Percentiles rank a stretch among this genome's conserved stretches.
Evolutionary conservation across 2,113 vertebrate genomes (phyloP).

Genomic region (Heterocephalus glaber): DNA sequence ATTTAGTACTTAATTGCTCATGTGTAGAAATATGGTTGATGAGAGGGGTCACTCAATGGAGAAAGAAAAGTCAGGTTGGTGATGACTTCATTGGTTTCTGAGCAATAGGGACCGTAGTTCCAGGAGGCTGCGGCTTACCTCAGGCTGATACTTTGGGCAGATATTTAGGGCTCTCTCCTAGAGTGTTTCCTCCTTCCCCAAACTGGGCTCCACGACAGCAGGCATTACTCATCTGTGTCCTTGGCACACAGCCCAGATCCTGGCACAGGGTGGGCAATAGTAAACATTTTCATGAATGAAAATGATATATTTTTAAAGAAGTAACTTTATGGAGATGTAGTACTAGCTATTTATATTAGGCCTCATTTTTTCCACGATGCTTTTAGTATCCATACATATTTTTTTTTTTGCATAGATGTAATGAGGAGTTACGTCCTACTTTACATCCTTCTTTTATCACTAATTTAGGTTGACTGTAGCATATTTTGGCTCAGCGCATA

Average conservation of each 20-base stretch:
- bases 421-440: not conserved
- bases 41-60: not conserved
- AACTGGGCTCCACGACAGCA: not conserved
- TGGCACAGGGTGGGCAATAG: not conserved
- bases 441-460: not conserved
- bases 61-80: not conserved
- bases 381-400: not conserved
- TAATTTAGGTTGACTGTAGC: not conserved
- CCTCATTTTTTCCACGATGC: not conserved
- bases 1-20: not conserved
- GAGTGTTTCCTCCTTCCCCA: not conserved
- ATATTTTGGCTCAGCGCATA: not conserved
- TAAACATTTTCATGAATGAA: conserved; percentile 29
- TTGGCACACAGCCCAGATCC: not conserved
- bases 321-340: not conserved
- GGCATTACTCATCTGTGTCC: not conserved
- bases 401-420: not conserved
- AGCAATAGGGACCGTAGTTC: not conserved
- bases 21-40: not conserved
- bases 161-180: not conserved
- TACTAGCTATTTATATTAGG: not conserved
- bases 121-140: not conserved
- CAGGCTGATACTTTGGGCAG: not conserved
- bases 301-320: not conserved
- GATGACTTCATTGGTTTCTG: not conserved